Evolutionary conservation across 2,888 invertebrate species (phyloP), one percentile per base, ranked within the genome.

Genomic region (Agapostemon virescens): DNA sequence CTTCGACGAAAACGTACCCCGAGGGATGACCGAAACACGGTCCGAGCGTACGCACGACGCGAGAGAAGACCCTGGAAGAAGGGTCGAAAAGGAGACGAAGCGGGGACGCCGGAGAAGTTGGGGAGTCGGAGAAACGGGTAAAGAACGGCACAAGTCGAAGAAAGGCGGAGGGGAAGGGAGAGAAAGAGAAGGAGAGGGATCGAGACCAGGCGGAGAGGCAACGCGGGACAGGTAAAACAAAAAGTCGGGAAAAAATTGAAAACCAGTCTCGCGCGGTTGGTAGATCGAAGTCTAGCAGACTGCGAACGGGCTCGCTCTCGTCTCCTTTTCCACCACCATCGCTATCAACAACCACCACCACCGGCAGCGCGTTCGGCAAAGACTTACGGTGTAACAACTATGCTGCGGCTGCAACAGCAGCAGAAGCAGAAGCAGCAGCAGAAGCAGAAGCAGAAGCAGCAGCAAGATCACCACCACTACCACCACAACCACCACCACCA

Each of bases 251-350:
- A 90, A 89, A 89, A 90, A 87, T 87, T 84, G 84, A 88, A 87
- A 90, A 90, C 90, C 90, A 89, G 90, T 90, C 89, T 83, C 79
- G 86, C 86, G 83, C 87, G 79, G 84, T 85, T 85, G 81, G 86
- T 86, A 83, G 88, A 84, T 84, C 70, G 77, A 77, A 76, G 73
- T 73, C 83, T 71, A 81, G 72, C 76, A 69, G 83, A 82, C 81
- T 79, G 80, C 81, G 69, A 55, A 74, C n/a, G 63, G 75, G 63
- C 63, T 82, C 84, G 68, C 66, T 79, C 74, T 76, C 74, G 74
- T 84, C 74, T 73, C 73, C 61, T 79, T 82, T 80, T 58, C 81
- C 75, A 74, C 80, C 69, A 74, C 80, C 80, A 79, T 72, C 82
- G 81, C 73, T 81, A 76, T 81, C 76, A 76, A n/a, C 55, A 72